Conservation (phyloP, 2,888 invertebrate genomes). For the Limnephilus lunatus region DNA sequence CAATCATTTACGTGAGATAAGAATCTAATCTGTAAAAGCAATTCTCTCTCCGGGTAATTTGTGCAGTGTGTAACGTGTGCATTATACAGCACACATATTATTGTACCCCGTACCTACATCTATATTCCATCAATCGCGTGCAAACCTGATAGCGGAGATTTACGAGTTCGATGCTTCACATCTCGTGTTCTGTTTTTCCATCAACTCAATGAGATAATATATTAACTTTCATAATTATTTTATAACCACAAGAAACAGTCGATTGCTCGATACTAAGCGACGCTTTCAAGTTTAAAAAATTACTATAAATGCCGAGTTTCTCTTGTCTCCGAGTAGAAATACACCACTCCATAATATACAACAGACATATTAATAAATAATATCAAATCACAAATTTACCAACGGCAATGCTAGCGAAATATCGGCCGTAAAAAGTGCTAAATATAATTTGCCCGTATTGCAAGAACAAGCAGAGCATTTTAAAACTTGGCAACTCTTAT, state of each 20-base stretch:
- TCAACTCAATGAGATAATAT: slow-evolving; percentile 41
- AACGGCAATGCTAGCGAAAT: neutral
- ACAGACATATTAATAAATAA: too few relatives aligned
- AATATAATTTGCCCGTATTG: too few relatives aligned
- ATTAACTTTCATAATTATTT: slow-evolving; percentile 49
- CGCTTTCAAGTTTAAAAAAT: too few relatives aligned
- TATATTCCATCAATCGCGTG: slow-evolving; percentile 26
- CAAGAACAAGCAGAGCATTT: too few relatives aligned
- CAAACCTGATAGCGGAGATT: neutral
- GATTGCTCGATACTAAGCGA: neutral
- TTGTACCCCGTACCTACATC: neutral
- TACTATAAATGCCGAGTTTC: too few relatives aligned
- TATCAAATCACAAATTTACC: neutral
- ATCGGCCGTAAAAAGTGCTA: too few relatives aligned
- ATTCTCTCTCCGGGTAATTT: neutral
- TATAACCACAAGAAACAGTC: slow-evolving; percentile 1
- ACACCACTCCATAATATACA: neutral
- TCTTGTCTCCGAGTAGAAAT: neutral
- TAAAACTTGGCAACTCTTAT: too few relatives aligned
- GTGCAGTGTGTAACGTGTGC: neutral
- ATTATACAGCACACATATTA: neutral
- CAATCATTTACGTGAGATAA: neutral
- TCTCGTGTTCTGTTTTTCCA: slow-evolving; percentile 35
- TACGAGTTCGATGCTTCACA: slow-evolving; percentile 16
- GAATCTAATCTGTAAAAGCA: neutral